Base-by-base conservation (phyloP, 2,797 vertebrate species). In the Microctenopoma steveboyesi region DNA sequence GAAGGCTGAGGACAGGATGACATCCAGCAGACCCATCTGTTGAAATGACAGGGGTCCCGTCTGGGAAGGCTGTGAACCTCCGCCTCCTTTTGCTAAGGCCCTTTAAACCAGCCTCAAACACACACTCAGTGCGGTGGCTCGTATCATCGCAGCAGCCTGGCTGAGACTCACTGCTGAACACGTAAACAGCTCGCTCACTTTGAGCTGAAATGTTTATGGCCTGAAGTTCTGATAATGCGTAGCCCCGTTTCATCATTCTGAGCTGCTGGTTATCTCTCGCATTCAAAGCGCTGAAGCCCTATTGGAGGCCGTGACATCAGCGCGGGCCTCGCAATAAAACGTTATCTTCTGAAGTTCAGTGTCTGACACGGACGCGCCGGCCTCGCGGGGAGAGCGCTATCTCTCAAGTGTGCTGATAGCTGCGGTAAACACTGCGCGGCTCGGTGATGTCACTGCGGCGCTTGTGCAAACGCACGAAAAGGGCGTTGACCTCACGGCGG, bases 241-340 rank as follows among this genome's bases (percentile, higher is more conserved):
- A 77, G 74, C 66, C 18, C 13, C 55, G 67, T 77, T 58, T 45
- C 53, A 71, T 76, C 56, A 43, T 60, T 70, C 49, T 45, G 74
- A 82, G 48, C 49, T 57, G 52, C 55, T 18, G 51, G 18, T 37
- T 82, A 74, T 78, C 76, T 86, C 43, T 28, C 11, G 50, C 66
- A 71, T 67, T 72, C 65, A 75, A 81, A 81, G 69, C 62, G 45
- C 59, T 37, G 5, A 55, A 69, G 39, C 47, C 2, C 53, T 72
- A 80, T 87, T 76, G 64, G 76, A 85, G 76, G 60, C 27, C 75
- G 67, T 87, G 86, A 89, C 83, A 86, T 91, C 82, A 88, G 50
- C 1, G 5, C 14, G 25, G 64, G 64, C 56, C 13, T 1, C 9
- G 77, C 60, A 84, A 69, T 87, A 83, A 81, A 88, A 53, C 55